These are phyloP conservation scores for Atta cephalotes DNA, from an alignment of 1,140 invertebrate species.

Conservation along the genomic window DNA sequence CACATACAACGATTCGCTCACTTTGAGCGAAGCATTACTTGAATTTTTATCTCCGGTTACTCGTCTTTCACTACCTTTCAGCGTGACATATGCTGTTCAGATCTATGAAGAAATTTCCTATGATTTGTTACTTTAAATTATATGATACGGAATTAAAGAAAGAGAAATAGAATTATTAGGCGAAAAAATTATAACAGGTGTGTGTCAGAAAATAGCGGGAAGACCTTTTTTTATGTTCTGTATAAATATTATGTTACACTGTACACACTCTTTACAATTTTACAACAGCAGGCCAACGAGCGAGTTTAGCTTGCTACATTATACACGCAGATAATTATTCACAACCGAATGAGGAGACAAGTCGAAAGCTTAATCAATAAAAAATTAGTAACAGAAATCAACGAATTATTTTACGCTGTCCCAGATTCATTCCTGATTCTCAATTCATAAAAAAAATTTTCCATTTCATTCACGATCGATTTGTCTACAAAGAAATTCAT, in stretches of 20 bases:
- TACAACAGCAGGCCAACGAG: conserved; percentile 46
- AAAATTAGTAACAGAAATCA: conserved; percentile 58
- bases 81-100: neutral
- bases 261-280: conserved; percentile 65
- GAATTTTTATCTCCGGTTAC: conserved; percentile 3
- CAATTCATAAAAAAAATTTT: conserved; percentile 39
- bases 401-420: conserved; percentile 43
- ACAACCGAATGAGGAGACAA: conserved; percentile 84
- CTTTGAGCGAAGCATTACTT: neutral
- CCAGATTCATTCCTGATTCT: conserved; percentile 23
- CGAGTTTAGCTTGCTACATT: conserved; percentile 44
- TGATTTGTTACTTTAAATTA: neutral
- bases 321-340: conserved; percentile 76
- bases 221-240: conserved; percentile 19
- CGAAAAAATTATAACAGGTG: neutral
- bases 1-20: neutral
- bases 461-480: conserved; percentile 46
- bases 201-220: conserved; percentile 37
- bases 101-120: neutral
- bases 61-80: neutral
- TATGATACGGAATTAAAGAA: neutral
- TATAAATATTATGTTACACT: conserved; percentile 72
- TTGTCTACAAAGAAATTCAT: conserved; percentile 28
- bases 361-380: conserved; percentile 73
- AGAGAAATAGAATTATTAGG: neutral